phyloP scores from a whole-genome alignment of 1,140 invertebrate species.

The Babylonia areolata region DNA sequence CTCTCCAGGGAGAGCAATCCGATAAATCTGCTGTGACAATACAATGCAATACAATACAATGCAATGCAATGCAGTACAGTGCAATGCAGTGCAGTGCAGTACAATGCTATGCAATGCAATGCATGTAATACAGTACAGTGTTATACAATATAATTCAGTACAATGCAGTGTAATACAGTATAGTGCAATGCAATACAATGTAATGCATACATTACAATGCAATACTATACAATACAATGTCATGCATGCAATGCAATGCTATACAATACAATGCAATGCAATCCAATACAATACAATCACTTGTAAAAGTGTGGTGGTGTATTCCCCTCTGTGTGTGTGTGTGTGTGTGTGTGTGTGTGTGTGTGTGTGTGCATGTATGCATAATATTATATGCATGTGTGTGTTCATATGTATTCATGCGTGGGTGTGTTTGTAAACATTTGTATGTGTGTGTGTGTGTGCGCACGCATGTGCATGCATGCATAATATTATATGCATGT shows the following conservation, averaged over 20 bases:
- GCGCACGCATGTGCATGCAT: no score
- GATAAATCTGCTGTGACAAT: no score
- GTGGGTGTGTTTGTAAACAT: conserved; percentile 58
- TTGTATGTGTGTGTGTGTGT: not conserved
- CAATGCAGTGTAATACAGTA: not conserved
- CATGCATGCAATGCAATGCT: no score
- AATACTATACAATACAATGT: not conserved
- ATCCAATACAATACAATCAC: conserved; percentile 56
- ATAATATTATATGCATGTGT: no score
- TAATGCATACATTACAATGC: not conserved
- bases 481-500: no score
- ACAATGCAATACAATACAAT: not conserved
- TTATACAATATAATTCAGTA: not conserved
- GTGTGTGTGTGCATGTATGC: conserved; percentile 25
- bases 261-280: no score
- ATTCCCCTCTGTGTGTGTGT: conserved; percentile 63
- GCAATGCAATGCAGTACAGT: not conserved
- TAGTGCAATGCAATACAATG: not conserved
- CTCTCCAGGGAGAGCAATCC: no score
- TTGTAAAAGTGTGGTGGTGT: conserved; percentile 77
- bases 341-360: not conserved
- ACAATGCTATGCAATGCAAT: not conserved
- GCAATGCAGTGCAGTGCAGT: not conserved
- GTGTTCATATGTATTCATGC: not conserved
- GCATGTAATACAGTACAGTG: not conserved